phyloP scores from a whole-genome alignment of 2,113 vertebrate genomes.

The Sporophila hypoxantha region DNA sequence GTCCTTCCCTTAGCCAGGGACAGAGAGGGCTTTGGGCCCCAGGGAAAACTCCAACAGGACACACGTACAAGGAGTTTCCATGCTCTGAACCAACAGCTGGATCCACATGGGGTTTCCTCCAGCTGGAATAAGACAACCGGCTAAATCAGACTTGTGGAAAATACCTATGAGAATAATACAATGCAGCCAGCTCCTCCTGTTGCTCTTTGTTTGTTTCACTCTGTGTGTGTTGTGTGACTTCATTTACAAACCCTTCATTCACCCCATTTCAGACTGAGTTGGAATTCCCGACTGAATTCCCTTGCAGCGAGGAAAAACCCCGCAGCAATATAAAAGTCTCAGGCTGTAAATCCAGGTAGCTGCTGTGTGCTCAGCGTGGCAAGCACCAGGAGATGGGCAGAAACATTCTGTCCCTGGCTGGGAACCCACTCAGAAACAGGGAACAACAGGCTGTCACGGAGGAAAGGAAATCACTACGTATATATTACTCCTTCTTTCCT shows the following conservation, averaged over 20 bases:
- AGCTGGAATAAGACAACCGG: not conserved
- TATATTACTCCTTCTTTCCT: not conserved
- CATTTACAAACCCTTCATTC: not conserved
- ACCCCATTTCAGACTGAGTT: not conserved
- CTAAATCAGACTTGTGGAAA: not conserved
- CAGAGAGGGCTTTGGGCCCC: not conserved
- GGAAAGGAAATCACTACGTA: not conserved
- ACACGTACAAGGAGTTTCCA: not conserved
- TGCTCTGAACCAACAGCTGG: slow-evolving; percentile 12
- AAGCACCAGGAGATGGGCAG: not conserved
- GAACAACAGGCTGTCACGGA: not conserved
- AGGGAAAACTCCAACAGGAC: not conserved
- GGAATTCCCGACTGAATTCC: not conserved
- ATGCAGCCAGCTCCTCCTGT: not conserved
- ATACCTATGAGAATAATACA: slow-evolving; percentile 15
- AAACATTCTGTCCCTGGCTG: not conserved
- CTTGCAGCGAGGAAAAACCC: not conserved
- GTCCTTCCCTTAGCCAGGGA: not conserved
- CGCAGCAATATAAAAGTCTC: rapidly evolving
- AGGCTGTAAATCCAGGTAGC: not conserved
- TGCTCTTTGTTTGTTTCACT: not conserved
- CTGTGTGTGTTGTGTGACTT: not conserved
- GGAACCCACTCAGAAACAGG: not conserved
- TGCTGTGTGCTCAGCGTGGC: not conserved
- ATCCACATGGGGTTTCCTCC: not conserved